These are phyloP conservation scores for Peromyscus maniculatus DNA, from an alignment of 2,113 vertebrate species.

Conservation along the genomic window DNA sequence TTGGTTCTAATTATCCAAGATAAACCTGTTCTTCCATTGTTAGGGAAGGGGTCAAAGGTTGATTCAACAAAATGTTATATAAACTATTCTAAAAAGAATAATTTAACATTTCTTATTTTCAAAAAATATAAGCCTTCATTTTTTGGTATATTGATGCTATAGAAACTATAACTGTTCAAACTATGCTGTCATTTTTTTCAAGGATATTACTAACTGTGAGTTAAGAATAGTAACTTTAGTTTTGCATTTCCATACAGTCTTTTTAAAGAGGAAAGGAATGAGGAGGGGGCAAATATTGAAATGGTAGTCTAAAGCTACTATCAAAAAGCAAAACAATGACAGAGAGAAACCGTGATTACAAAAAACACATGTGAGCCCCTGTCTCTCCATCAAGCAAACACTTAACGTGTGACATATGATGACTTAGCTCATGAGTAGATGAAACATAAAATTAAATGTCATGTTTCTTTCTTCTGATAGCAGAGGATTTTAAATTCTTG, in stretches of 20 bases:
- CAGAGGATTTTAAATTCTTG: slow-evolving; percentile 31
- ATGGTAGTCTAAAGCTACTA: slow-evolving; percentile 41
- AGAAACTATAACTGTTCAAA: slow-evolving; percentile 47
- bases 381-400: slow-evolving; percentile 18
- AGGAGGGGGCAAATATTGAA: not conserved
- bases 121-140: slow-evolving; percentile 10
- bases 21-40: slow-evolving; percentile 59
- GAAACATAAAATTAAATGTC: slow-evolving; percentile 28
- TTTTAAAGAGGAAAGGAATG: slow-evolving; percentile 5
- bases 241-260: not conserved
- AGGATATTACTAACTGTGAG: slow-evolving; percentile 39
- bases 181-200: not conserved
- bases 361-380: slow-evolving; percentile 12
- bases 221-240: slow-evolving; percentile 10
- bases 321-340: slow-evolving; percentile 42
- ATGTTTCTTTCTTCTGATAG: slow-evolving; percentile 34
- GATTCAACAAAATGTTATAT: slow-evolving; percentile 57
- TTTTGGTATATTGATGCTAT: slow-evolving; percentile 54
- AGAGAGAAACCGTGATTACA: slow-evolving; percentile 38
- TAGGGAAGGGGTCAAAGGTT: not conserved
- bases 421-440: not conserved
- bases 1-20: slow-evolving; percentile 59
- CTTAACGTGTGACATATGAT: slow-evolving; percentile 17
- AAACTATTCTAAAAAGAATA: slow-evolving; percentile 39
- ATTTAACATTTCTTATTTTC: slow-evolving; percentile 12